Evolutionary conservation across 2,888 invertebrate species (phyloP).

Genomic region (Agrilus mali): DNA sequence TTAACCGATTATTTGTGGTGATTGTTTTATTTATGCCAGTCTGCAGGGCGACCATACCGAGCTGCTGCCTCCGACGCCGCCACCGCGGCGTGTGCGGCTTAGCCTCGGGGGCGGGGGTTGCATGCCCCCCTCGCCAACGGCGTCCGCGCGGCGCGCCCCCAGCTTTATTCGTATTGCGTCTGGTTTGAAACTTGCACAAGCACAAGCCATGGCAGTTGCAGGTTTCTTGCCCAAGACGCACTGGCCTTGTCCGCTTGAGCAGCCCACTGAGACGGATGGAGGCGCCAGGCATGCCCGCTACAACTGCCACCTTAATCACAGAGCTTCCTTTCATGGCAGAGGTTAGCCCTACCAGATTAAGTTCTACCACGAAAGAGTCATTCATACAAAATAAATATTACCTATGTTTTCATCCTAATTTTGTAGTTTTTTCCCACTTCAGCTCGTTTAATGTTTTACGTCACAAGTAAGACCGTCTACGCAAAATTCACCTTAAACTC

Average conservation of each 20-base stretch:
- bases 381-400: too few relatives aligned
- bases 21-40: slow-evolving; percentile 34
- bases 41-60: slow-evolving; percentile 48
- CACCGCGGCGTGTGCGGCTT: slow-evolving; percentile 38
- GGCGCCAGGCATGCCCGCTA: slow-evolving; percentile 32
- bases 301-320: slow-evolving; percentile 36
- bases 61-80: slow-evolving; percentile 48
- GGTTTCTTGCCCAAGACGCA: slow-evolving; percentile 46
- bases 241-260: slow-evolving; percentile 33
- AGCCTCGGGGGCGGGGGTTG: slow-evolving; percentile 29
- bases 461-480: too few relatives aligned
- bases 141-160: slow-evolving; percentile 29
- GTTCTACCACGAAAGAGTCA: too few relatives aligned
- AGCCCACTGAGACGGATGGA: slow-evolving; percentile 28
- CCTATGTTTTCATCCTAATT: too few relatives aligned
- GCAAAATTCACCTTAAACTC: too few relatives aligned
- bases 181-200: slow-evolving; percentile 57
- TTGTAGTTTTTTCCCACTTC: too few relatives aligned
- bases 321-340: slow-evolving; percentile 54
- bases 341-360: slow-evolving; percentile 34
- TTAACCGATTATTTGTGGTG: slow-evolving; percentile 20
- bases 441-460: too few relatives aligned
- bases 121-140: slow-evolving; percentile 25
- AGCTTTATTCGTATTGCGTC: slow-evolving; percentile 49
- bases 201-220: slow-evolving; percentile 59